Conservation (phyloP, 2,113 vertebrate genomes). For the Dascyllus trimaculatus region DNA sequence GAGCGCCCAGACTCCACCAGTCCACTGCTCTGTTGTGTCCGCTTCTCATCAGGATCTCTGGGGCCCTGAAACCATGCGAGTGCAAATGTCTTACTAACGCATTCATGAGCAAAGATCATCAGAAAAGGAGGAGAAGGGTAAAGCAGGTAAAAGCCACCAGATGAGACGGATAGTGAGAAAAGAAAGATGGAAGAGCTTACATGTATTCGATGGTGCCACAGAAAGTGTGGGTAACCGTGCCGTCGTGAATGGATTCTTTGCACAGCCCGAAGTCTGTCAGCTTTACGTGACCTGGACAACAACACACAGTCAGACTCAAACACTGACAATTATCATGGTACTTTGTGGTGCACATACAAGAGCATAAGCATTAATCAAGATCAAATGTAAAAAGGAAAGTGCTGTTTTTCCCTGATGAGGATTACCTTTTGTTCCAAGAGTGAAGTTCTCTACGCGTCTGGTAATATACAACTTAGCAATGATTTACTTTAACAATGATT, state of each 20-base stretch:
- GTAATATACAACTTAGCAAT: no score
- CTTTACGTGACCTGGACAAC: slow-evolving; percentile 94
- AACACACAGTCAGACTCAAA: background rate
- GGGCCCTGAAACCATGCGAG: slow-evolving; percentile 87
- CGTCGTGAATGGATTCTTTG: slow-evolving; percentile 99
- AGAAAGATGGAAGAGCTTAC: slow-evolving; percentile 66
- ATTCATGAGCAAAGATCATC: background rate
- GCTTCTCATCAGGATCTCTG: slow-evolving; percentile 98
- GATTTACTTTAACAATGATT: no score
- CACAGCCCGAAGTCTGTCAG: slow-evolving; percentile 98
- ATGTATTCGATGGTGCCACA: slow-evolving; percentile 99
- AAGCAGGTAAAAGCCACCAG: background rate
- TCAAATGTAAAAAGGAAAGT: no score
- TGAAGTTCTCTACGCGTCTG: no score
- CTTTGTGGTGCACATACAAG: background rate
- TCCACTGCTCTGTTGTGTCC: slow-evolving; percentile 99
- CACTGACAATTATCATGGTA: background rate
- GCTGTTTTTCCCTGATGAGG: no score
- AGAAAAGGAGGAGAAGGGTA: no score
- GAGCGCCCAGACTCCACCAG: slow-evolving; percentile 99
- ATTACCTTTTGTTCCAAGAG: no score
- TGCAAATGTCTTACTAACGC: background rate
- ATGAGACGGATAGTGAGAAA: background rate
- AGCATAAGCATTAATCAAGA: no score
- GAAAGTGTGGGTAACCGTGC: slow-evolving; percentile 99